A percentile compares a stretch with the other conserved stretches of the same genome.
phyloP scores from a whole-genome alignment of 2,888 invertebrate genomes.

The Eupithecia pulchellata region DNA sequence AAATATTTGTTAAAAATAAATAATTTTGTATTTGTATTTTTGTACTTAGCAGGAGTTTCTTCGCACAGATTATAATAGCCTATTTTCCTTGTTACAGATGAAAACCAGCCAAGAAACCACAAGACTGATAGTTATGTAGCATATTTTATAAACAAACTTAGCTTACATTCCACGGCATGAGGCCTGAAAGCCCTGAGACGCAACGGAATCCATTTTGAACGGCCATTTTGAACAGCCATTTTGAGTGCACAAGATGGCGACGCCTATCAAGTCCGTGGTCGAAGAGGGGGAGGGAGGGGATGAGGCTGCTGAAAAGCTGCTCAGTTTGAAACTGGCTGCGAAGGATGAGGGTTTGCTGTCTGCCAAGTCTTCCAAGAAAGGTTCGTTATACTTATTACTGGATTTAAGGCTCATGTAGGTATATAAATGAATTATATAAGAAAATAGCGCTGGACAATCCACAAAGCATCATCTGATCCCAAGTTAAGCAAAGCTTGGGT shows the following conservation, averaged over 20 bases:
- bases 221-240: constrained; percentile 50
- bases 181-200: neutral
- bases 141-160: constrained; percentile 28
- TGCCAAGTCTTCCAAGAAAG: constrained; percentile 77
- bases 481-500: too few species aligned
- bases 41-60: neutral
- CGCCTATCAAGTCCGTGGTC: constrained; percentile 56
- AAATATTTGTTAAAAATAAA: too few species aligned
- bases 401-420: too few species aligned
- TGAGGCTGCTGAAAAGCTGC: constrained; percentile 71
- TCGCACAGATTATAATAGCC: neutral
- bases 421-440: neutral
- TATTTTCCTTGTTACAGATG: constrained; percentile 40
- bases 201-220: constrained; percentile 22
- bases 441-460: too few species aligned
- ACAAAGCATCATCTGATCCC: too few species aligned
- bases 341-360: constrained; percentile 56
- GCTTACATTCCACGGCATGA: constrained; percentile 41
- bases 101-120: constrained; percentile 44
- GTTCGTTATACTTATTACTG: constrained; percentile 54
- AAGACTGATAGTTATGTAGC: constrained; percentile 50
- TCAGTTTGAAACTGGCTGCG: constrained; percentile 60
- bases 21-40: too few species aligned
- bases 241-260: constrained; percentile 64
- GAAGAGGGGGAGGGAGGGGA: constrained; percentile 64